Evolutionary conservation across 2,888 invertebrate species (phyloP), one percentile per base, ranked within the genome.

Genomic region (Melieria crassipennis): DNA sequence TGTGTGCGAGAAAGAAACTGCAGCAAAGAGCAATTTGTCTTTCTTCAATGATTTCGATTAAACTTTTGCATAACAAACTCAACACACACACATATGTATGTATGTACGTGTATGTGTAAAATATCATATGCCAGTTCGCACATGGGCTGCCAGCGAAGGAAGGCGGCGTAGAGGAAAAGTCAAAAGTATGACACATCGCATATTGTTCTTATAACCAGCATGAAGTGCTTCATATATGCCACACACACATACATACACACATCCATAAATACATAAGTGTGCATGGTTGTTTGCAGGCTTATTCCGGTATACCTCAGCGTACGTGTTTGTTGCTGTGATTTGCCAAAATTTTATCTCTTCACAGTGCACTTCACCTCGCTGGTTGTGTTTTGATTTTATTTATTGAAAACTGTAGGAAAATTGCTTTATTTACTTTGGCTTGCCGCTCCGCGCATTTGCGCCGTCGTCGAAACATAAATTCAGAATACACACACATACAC

Each of bases 41-140:
- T 81, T 76, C 78, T 80, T 79, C 79, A 81, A 79, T 83, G 81
- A 82, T 83, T 82, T 83, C 80, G 81, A 83, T 82, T 82, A 78
- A 83, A 82, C 82, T 80, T 82, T 80, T 79, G 47, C 70, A 65
- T 45, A 65, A 46, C 56, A 55, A 13, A 63, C 9, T 16, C 11
- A 11, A 10, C 30, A 48, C 30, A 63, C 5, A 9, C 10, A 50
- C n/a, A n/a, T n/a, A n/a, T n/a, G n/a, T n/a, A n/a, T n/a, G n/a
- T 3, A 5, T 30, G 3, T n/a, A 16, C 4, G 30, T 42, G 7
- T 7, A 16, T 13, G 4, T 47, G 9, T 60, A 42, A 11, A 5
- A 55, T 13, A 55, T n/a, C 13, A 13, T 55, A 13, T 55, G 55
- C 55, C 6, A 13, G 6, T 9, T 13, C 10, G n/a, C 10, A 13